A percentile compares a stretch with the other conserved stretches of the same genome.
Evolutionary conservation across 1,140 invertebrate genomes (phyloP).

Genomic region (Drosophila burlai): DNA sequence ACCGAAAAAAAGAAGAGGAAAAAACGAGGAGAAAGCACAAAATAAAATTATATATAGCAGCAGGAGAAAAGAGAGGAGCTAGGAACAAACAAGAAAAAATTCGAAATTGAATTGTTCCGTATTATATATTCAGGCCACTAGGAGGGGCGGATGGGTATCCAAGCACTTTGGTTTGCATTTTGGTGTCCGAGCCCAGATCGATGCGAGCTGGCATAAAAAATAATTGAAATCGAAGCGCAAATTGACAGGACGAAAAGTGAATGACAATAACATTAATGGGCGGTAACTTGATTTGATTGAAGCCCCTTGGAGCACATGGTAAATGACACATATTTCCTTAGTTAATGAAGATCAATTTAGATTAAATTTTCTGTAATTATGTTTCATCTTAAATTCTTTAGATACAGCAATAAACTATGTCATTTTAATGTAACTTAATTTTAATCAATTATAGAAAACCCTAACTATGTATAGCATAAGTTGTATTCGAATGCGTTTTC

Average conservation of each 20-base stretch:
- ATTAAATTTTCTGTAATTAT: background rate
- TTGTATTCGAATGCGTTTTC: background rate
- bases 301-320: background rate
- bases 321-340: conserved; percentile 25
- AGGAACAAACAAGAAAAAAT: conserved; percentile 39
- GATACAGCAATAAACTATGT: too few species aligned
- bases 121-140: conserved; percentile 44
- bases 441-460: background rate
- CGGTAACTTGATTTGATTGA: conserved; percentile 15
- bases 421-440: background rate
- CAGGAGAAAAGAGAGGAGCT: conserved; percentile 15
- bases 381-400: background rate
- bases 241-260: conserved; percentile 43
- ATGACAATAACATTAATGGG: conserved; percentile 43
- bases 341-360: conserved; percentile 17
- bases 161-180: conserved; percentile 25
- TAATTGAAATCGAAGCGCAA: conserved; percentile 47
- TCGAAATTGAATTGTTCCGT: conserved; percentile 58
- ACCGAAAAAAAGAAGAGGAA: conserved; percentile 46
- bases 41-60: conserved; percentile 62
- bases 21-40: conserved; percentile 8
- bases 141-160: background rate
- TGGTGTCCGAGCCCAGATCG: conserved; percentile 17
- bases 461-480: background rate
- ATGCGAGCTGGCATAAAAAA: conserved; percentile 38